A percentile compares a stretch with the other conserved stretches of the same genome.
Conservation (phyloP, 2,888 invertebrate species). For the Drosophila planitibia region DNA sequence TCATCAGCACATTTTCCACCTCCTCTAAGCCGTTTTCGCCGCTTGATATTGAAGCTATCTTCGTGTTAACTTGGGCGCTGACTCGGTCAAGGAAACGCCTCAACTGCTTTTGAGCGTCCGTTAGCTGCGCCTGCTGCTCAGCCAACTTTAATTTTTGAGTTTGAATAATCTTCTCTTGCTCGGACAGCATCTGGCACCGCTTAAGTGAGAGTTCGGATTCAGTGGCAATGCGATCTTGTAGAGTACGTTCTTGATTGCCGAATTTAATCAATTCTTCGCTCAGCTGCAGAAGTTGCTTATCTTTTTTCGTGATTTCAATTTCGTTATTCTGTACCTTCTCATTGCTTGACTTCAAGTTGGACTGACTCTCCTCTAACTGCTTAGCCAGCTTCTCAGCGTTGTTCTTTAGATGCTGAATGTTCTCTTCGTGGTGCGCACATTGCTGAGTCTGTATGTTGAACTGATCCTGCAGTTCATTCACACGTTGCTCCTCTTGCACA, state of each 20-base stretch:
- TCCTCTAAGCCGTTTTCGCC: slow-evolving; percentile 33
- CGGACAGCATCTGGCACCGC: not conserved
- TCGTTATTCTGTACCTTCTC: not conserved
- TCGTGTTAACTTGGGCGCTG: not conserved
- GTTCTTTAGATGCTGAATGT: not conserved
- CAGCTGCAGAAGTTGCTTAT: slow-evolving; percentile 48
- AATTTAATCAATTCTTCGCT: slow-evolving; percentile 41
- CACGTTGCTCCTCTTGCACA: slow-evolving; percentile 10
- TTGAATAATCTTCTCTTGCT: not conserved
- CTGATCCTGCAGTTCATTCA: slow-evolving; percentile 24
- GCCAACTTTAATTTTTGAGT: slow-evolving; percentile 11
- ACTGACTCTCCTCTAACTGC: not conserved
- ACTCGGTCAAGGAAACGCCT: slow-evolving; percentile 3
- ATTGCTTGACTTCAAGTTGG: not conserved
- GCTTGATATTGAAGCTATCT: not conserved
- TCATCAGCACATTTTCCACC: slow-evolving; percentile 50
- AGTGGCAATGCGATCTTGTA: slow-evolving; percentile 36
- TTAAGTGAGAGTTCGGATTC: not conserved
- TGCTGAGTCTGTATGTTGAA: slow-evolving; percentile 4
- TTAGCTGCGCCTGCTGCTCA: not conserved
- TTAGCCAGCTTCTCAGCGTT: not conserved
- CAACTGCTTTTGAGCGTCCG: not conserved
- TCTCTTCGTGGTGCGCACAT: not conserved
- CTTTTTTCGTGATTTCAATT: slow-evolving; percentile 16
- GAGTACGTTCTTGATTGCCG: slow-evolving; percentile 31